Percentiles rank a stretch among this genome's conserved stretches.
Evolutionary conservation across 2,888 invertebrate genomes (phyloP).

Genomic region (Ypsolopha sequella): DNA sequence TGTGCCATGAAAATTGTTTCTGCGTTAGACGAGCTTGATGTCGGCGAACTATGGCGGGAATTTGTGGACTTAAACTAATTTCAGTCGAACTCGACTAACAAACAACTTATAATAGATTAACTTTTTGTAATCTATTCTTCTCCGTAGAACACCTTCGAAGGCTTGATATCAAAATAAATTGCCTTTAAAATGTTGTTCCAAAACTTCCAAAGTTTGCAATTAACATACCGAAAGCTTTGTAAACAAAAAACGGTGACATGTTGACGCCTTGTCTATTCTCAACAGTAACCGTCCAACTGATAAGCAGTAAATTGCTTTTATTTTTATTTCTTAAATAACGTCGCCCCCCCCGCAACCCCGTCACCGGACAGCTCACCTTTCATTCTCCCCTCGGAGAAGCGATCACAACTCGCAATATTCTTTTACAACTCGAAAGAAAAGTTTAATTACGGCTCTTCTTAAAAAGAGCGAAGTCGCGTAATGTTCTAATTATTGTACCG

Average conservation of each 20-base stretch:
- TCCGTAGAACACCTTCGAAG: slow-evolving; percentile 16
- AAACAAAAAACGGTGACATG: neutral
- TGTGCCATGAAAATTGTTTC: slow-evolving; percentile 30
- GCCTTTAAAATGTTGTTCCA: neutral
- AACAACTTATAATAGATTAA: slow-evolving; percentile 61
- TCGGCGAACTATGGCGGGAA: slow-evolving; percentile 47
- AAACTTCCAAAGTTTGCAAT: neutral
- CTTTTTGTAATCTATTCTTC: slow-evolving; percentile 49
- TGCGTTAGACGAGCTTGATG: slow-evolving; percentile 21
- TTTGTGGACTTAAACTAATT: slow-evolving; percentile 49
- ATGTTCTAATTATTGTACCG: slow-evolving; percentile 69
- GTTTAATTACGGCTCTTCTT: slow-evolving; percentile 59
- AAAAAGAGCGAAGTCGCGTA: slow-evolving; percentile 55
- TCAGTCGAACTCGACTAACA: slow-evolving; percentile 38
- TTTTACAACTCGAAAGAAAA: slow-evolving; percentile 50
- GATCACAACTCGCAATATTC: slow-evolving; percentile 48
- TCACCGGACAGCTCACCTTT: too few relatives aligned
- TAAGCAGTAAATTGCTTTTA: slow-evolving; percentile 65
- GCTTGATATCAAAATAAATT: neutral
- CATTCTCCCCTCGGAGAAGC: slow-evolving; percentile 28
- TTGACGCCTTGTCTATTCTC: neutral
- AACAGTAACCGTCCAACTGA: slow-evolving; percentile 29
- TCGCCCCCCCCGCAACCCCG: slow-evolving; percentile 18
- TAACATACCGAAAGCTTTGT: neutral
- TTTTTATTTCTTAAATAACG: slow-evolving; percentile 63